Percentiles rank a stretch among this genome's conserved stretches.
Conservation (phyloP, 2,888 invertebrate genomes). For the Lydus trimaculatus region DNA sequence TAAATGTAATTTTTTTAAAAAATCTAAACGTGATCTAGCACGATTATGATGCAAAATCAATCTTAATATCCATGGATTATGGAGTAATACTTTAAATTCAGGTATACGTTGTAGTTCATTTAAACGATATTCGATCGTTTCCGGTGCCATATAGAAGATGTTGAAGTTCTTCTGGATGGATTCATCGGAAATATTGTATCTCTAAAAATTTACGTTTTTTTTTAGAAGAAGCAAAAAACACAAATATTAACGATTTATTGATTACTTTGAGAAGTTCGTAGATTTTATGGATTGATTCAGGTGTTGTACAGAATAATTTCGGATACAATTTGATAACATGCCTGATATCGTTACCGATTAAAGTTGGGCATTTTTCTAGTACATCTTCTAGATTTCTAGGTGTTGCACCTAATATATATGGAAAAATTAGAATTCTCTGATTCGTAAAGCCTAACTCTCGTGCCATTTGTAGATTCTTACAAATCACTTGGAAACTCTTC, state of each 20-base stretch:
- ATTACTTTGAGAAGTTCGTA: conserved; percentile 63
- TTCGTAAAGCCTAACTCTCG: conserved; percentile 65
- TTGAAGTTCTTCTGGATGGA: conserved; percentile 64
- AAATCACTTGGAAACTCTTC: conserved; percentile 63
- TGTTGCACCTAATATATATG: conserved; percentile 67
- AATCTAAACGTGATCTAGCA: conserved; percentile 62
- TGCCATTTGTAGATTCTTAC: conserved; percentile 65
- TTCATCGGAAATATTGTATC: conserved; percentile 65
- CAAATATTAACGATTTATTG: background rate
- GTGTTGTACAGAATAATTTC: conserved; percentile 68
- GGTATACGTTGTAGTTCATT: conserved; percentile 65
- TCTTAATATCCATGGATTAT: conserved; percentile 67
- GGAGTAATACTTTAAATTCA: conserved; percentile 67
- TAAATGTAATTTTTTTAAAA: conserved; percentile 62
- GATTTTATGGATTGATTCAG: conserved; percentile 64
- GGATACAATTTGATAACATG: conserved; percentile 66
- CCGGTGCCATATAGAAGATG: conserved; percentile 67
- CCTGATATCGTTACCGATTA: conserved; percentile 66
- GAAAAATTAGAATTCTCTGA: conserved; percentile 65
- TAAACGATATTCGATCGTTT: conserved; percentile 67
- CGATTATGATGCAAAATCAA: conserved; percentile 63
- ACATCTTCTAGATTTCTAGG: conserved; percentile 67
- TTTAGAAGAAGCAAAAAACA: conserved; percentile 2
- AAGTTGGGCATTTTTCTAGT: conserved; percentile 63
- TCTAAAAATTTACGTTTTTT: conserved; percentile 54